Evolutionary conservation across 2,797 vertebrate species (phyloP).

Genomic region (Fistularia tabacaria): DNA sequence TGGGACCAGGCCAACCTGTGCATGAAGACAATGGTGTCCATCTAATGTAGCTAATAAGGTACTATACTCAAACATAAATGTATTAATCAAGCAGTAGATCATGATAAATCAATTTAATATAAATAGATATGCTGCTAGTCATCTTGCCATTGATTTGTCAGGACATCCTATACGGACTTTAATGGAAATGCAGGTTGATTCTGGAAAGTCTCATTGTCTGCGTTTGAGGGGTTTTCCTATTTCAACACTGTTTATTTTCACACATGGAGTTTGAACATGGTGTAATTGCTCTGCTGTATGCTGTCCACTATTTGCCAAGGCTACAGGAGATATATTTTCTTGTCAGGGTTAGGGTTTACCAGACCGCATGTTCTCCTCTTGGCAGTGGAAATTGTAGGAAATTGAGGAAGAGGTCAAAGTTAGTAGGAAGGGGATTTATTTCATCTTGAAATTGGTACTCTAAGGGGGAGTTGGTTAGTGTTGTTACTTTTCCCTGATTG

Average conservation of each 20-base stretch:
- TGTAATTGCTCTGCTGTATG: conserved; percentile 18
- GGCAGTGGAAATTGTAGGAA: conserved; percentile 13
- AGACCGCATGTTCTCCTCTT: conserved; percentile 46
- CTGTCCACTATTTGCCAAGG: conserved; percentile 18
- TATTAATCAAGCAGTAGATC: no score
- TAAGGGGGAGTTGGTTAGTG: conserved; percentile 36
- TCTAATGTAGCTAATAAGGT: no score
- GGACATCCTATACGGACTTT: no score
- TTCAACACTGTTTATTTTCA: conserved; percentile 37
- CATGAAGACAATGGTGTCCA: no score
- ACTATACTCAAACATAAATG: no score
- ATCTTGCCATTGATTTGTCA: no score
- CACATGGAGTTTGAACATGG: conserved; percentile 30
- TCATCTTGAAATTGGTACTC: conserved; percentile 43
- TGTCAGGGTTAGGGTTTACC: conserved; percentile 18
- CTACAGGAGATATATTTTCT: conserved; percentile 23
- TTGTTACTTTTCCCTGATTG: conserved; percentile 40
- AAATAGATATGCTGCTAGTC: no score
- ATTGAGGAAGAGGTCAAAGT: conserved; percentile 36
- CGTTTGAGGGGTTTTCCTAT: conserved; percentile 20
- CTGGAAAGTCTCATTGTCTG: conserved; percentile 13
- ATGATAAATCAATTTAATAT: no score
- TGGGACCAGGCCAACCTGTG: no score
- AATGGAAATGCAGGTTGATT: neutral
- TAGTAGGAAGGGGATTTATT: conserved; percentile 46